Base-by-base conservation (phyloP, 2,113 vertebrate genomes). In the Sylvia atricapilla region DNA sequence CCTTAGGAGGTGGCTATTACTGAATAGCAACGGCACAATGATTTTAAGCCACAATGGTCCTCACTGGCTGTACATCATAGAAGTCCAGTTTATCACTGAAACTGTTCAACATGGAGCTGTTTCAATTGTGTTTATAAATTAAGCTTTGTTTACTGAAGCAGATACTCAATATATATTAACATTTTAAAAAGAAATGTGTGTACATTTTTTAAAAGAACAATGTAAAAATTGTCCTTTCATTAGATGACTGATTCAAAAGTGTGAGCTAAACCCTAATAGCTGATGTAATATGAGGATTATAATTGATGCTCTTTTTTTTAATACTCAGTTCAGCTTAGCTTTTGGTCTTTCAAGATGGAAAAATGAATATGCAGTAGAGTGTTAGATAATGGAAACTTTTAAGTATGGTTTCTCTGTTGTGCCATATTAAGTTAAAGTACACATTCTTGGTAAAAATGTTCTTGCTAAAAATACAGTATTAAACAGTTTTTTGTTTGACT, bases 391-490 rank as follows among this genome's bases (percentile, higher is more conserved):
- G 97, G 96, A 97, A 97, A 96, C 89, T 97, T 98, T 96, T 91
- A 97, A 97, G 97, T 98, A 96, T 97, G 96, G 96, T 98, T 98
- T 98, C 97, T 98, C 97, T 98, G 97, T 98, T 98, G 91, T 98
- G 98, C 92, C 97, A 98, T 98, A 97, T 98, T 98, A 98, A 98
- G 97, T 98, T 98, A 98, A 98, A 98, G 95, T 97, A 98, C 95
- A 97, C 94, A 95, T 98, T 98, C 97, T 98, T 98, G 98, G 98
- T 98, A 97, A 98, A 97, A 98, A 98, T 98, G 98, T 98, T 98
- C 98, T 98, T 98, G 98, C 95, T 98, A 98, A 98, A 96, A 98
- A 97, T 98, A 98, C 98, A 98, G 97, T 98, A 98, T 98, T 98
- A 98, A 98, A 98, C 98, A n/a, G 96, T 96, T 91, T 97, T 98